These are phyloP conservation scores for Lordiphosa stackelbergi DNA, from an alignment of 1,140 invertebrate genomes.

Conservation along the genomic window DNA sequence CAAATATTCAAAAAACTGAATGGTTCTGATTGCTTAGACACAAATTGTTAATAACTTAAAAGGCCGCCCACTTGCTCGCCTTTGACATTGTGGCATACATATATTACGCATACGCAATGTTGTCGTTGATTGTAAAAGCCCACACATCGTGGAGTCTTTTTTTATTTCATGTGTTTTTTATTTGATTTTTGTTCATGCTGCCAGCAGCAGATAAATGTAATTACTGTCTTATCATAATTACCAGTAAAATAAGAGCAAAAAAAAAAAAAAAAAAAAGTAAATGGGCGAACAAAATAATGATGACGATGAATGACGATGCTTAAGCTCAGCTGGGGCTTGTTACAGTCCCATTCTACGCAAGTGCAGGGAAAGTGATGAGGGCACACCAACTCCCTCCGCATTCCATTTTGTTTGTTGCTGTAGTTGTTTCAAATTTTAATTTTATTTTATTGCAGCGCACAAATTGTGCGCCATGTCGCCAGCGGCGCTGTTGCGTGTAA, in stretches of 20 bases:
- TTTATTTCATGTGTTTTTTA: constrained; percentile 18
- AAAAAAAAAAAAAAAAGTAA: constrained; percentile 11
- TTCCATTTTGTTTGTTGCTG: constrained; percentile 5
- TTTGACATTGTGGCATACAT: constrained; percentile 23
- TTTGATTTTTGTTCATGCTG: constrained; percentile 33
- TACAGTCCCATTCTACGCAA: neutral
- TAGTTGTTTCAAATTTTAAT: constrained; percentile 67
- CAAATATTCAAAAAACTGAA: too few relatives aligned
- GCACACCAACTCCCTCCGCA: neutral
- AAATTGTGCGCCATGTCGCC: constrained; percentile 61
- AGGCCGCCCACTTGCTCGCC: constrained; percentile 25
- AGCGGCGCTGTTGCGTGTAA: constrained; percentile 57
- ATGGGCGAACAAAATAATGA: constrained; percentile 19
- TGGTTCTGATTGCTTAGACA: too few relatives aligned
- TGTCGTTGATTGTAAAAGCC: constrained; percentile 26
- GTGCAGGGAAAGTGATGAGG: neutral
- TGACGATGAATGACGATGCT: constrained; percentile 57
- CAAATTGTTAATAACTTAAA: too few relatives aligned
- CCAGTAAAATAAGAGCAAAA: constrained; percentile 41
- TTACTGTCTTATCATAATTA: constrained; percentile 73
- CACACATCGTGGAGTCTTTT: constrained; percentile 23
- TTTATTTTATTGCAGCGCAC: constrained; percentile 71
- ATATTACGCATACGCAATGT: constrained; percentile 60
- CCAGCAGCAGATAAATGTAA: constrained; percentile 69
- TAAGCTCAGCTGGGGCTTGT: constrained; percentile 35